Evolutionary conservation across 1,140 invertebrate species (phyloP), one percentile per base, ranked within the genome.

Genomic region (Drosophila elegans): DNA sequence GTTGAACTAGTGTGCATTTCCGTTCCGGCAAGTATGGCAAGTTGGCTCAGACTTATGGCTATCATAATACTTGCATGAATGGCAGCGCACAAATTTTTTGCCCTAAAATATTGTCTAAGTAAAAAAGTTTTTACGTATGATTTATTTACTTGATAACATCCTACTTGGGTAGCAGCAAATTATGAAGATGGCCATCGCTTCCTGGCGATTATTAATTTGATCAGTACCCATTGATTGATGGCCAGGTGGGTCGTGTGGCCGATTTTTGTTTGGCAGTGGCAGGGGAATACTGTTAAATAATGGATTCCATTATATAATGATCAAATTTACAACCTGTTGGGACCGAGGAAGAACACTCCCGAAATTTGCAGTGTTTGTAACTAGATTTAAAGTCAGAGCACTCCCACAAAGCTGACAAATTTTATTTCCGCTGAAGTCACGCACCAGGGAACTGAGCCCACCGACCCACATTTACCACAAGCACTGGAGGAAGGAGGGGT

Each of bases 391-490:
- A 86, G 79, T 76, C 83, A 66, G 61, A 56, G 59, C 75, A 67
- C 64, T 67, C 52, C 11, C 48, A 64, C 44, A 71, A 76, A 76
- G 75, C 83, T 86, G 83, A 86, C 83, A 86, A 86, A 86, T 86
- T 86, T 79, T 86, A 88, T 86, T 86, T 86, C 83, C 83, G 83
- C 83, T 25, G 46, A 57, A 86, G 83, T 88, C 83, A 86, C 83
- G 83, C 83, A 86, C 83, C 71, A 56, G 83, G 83, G 78, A 86
- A 88, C 78, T 75, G 74, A 88, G 77, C 69, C 38, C 64, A 48
- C 45, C 83, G 83, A 89, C 83, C 83, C 84, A 86, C 45, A 79
- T 86, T 64, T 45, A 29, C 27, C 4, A 10, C 16, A 25, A 41
- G 21, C 32, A 3, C 11, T 38, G 12, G 12, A 21, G 16, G 1